A percentile compares a stretch with the other conserved stretches of the same genome.
Conservation (phyloP, 2,888 invertebrate genomes). For the Cryptocephalus primarius region DNA sequence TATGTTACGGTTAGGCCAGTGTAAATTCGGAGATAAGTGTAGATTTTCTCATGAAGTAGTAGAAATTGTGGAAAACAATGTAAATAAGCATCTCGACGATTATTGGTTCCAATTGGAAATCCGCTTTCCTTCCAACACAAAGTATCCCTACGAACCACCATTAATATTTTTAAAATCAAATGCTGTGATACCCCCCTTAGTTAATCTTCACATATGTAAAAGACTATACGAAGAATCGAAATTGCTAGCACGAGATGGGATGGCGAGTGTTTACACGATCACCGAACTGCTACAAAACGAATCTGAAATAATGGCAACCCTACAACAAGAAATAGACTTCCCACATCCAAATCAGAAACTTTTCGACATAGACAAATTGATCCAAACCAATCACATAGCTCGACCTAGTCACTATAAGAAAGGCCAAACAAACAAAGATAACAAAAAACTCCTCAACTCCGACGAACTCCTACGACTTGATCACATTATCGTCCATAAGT, state of each 20-base stretch:
- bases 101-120: conserved; percentile 57
- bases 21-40: conserved; percentile 65
- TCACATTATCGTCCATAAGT: conserved; percentile 49
- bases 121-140: conserved; percentile 56
- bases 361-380: conserved; percentile 27
- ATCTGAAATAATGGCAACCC: conserved; percentile 49
- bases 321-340: conserved; percentile 51
- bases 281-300: conserved; percentile 61
- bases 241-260: conserved; percentile 52
- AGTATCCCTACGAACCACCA: conserved; percentile 67
- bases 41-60: conserved; percentile 57
- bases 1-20: conserved; percentile 47
- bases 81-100: conserved; percentile 34
- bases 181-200: conserved; percentile 50
- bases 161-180: conserved; percentile 56
- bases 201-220: conserved; percentile 54
- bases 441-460: conserved; percentile 40
- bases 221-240: conserved; percentile 59
- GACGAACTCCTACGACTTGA: conserved; percentile 51
- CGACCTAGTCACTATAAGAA: conserved; percentile 55
- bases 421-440: conserved; percentile 45
- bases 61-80: conserved; percentile 27
- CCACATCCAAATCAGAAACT: conserved; percentile 44
- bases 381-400: conserved; percentile 15
- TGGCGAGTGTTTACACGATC: conserved; percentile 61